These are phyloP conservation scores for Cyanoramphus novaezelandiae DNA, from an alignment of 2,113 vertebrate genomes.

Conservation along the genomic window DNA sequence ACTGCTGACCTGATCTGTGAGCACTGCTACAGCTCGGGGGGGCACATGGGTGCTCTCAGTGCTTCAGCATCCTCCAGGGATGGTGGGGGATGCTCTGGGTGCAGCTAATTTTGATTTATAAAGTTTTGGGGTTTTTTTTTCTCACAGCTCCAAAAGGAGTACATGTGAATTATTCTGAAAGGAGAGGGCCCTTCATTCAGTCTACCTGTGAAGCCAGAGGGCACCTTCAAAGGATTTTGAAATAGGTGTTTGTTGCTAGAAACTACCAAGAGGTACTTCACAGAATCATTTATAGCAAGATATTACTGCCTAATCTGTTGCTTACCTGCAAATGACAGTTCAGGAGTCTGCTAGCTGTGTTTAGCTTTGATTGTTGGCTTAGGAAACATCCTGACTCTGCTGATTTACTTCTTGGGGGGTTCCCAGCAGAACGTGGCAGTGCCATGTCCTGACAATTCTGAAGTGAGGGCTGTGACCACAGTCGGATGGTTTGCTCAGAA, in stretches of 20 bases:
- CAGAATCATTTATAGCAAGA: background rate
- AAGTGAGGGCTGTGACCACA: background rate
- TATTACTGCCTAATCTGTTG: background rate
- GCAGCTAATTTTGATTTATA: background rate
- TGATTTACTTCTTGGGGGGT: background rate
- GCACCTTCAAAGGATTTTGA: background rate
- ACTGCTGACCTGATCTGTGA: background rate
- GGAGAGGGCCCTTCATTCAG: background rate
- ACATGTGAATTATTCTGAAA: background rate
- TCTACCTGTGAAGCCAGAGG: background rate
- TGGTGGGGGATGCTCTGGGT: background rate
- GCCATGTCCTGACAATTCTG: background rate
- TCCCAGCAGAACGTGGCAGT: background rate
- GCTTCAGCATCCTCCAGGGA: fast-evolving
- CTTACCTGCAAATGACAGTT: background rate
- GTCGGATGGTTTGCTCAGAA: background rate
- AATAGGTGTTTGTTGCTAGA: background rate
- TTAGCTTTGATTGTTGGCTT: background rate
- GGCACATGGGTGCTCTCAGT: fast-evolving
- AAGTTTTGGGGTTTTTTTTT: background rate
- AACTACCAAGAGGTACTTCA: background rate
- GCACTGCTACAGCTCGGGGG: fast-evolving
- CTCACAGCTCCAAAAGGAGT: background rate
- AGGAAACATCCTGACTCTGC: background rate
- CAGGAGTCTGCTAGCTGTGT: background rate